These are phyloP conservation scores for Babylonia areolata DNA, from an alignment of 1,140 invertebrate genomes.

Conservation along the genomic window DNA sequence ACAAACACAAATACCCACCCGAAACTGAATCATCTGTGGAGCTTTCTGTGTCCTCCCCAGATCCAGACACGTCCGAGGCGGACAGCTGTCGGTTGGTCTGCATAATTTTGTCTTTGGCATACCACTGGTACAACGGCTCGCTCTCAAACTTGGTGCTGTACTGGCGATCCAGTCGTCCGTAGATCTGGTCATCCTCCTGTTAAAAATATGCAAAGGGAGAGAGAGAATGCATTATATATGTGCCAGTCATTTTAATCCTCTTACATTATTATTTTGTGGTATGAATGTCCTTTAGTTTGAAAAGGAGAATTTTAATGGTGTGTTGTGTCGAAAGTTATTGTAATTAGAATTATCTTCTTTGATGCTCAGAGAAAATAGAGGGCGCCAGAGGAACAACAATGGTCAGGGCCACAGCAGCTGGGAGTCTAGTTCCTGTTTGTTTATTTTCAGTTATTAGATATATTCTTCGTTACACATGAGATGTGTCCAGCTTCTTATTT, in stretches of 20 bases:
- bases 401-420: no score
- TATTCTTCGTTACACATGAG: no score
- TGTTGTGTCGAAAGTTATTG: no score
- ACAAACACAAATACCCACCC: no score
- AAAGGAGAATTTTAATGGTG: neutral
- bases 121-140: constrained; percentile 69
- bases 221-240: no score
- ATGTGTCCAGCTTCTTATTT: no score
- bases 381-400: no score
- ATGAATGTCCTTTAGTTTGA: neutral
- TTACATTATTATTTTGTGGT: constrained; percentile 4
- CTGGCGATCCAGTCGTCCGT: constrained; percentile 51
- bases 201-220: neutral
- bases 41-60: constrained; percentile 42
- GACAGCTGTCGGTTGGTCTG: constrained; percentile 55
- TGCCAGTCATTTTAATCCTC: neutral
- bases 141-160: constrained; percentile 64
- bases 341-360: no score
- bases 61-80: constrained; percentile 39
- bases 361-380: no score
- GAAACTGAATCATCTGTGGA: neutral
- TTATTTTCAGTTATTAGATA: no score
- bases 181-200: constrained; percentile 65
- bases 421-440: no score
- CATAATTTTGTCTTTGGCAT: constrained; percentile 63